These are phyloP conservation scores for Ornithorhynchus anatinus DNA, from an alignment of 2,113 vertebrate genomes.

Conservation along the genomic window DNA sequence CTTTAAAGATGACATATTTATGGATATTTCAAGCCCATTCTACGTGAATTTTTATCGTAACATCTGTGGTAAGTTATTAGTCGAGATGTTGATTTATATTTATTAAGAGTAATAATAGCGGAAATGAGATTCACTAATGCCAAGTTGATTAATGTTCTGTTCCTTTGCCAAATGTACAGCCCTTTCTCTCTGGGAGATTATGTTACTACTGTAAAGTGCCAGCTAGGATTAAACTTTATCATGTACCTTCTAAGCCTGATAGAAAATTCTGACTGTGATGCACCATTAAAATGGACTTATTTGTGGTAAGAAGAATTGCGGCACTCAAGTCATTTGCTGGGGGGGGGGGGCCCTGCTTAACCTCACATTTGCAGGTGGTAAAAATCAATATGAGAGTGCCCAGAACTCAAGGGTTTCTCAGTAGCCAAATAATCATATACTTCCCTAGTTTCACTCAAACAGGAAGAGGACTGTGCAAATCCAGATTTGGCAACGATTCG, in stretches of 20 bases:
- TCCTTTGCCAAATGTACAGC: conserved; percentile 7
- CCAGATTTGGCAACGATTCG: no score
- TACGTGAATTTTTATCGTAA: conserved; percentile 53
- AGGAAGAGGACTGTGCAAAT: no score
- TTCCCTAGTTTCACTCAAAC: no score
- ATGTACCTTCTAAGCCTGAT: conserved; percentile 25
- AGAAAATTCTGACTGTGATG: conserved; percentile 35
- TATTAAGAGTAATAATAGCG: conserved; percentile 29
- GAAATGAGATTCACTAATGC: conserved; percentile 32
- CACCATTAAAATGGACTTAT: conserved; percentile 54
- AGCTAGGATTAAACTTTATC: conserved; percentile 29
- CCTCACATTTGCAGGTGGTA: no score
- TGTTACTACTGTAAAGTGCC: conserved; percentile 26
- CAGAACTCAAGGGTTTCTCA: no score
- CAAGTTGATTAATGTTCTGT: conserved; percentile 19
- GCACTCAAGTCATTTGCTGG: no score
- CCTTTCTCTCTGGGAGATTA: conserved; percentile 29
- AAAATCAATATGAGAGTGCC: no score
- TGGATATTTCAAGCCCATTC: conserved; percentile 53
- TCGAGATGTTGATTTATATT: conserved; percentile 50
- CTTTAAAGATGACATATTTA: no score
- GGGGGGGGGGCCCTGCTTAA: no score
- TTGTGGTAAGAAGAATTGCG: no score
- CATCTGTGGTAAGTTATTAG: conserved; percentile 33
- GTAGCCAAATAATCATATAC: no score